Evolutionary conservation across 2,113 vertebrate species (phyloP), one percentile per base, ranked within the genome.

Genomic region (Chitala chitala): DNA sequence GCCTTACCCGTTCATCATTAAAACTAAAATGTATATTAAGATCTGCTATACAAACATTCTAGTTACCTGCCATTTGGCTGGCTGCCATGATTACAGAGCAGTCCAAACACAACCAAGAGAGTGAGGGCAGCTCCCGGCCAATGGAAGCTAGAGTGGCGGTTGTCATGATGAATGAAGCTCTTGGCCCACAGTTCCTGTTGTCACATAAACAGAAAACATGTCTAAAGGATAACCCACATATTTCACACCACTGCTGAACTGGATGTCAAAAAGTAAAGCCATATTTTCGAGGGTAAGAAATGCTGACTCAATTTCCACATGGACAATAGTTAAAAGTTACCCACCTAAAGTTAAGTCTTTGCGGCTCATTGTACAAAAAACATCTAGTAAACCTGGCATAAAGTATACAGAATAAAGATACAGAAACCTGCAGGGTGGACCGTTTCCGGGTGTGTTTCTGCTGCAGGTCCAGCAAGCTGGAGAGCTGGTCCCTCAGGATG

Each of bases 131-230:
- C 95, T 24, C 94, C 97, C 0, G 95, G 94, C 97, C 96, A 98
- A 78, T 99, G 96, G 82, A 99, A 93, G 78, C 96, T 96, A 72
- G 97, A 99, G 78, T 93, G 93, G 68, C 96, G 96, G 89, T 96
- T 96, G 77, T 88, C 84, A 83, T 98, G 97, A 86, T 95, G 89
- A 75, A 99, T 89, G 80, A 99, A 99, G 86, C 93, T 95, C 82
- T 86, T 89, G 59, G 82, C 80, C 94, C 94, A 96, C 48, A 82
- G 84, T 71, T 94, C 93, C 97, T 98, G 51, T 51, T 78, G 84
- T 77, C 44, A 84, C 9, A 42, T 3, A 53, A 61, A 69, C 4
- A 36, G 58, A 74, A 4, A 70, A 2, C 1, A 76, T 26, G 77
- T 29, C 59, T 4, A 22, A 78, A 36, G 50, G 9, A 22, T 22